Base-by-base conservation (phyloP, 2,797 vertebrate genomes). In the Sarcoramphus papa region DNA sequence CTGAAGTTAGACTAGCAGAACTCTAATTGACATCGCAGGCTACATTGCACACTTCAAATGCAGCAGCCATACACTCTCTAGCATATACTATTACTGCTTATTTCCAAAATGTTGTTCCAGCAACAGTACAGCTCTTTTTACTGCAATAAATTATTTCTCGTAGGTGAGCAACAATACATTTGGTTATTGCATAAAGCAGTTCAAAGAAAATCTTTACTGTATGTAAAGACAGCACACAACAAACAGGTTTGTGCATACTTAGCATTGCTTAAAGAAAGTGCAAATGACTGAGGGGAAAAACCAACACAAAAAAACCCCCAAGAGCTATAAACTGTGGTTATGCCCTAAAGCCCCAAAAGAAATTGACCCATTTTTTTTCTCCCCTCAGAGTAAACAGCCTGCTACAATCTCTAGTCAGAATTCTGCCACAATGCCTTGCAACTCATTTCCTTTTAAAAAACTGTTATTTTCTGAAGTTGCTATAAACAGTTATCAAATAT, bases 1-100 rank as follows among this genome's bases (percentile, higher is more conserved):
- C 9, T 12, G 4, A 53, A 76, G 28, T 23, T 30, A 24, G 22
- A 54, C 21, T 4, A 37, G 24, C 27, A 83, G 45, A 70, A 22
- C 43, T 24, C 53, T 3, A 48, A 30, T 0, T 13, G 40, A 56
- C 12, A 0, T 1, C 18, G 37, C 22, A 40, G 47, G 8, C 68
- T 40, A 23, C 9, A n/a, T 14, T 7, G 5, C 27, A 35, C n/a
- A 17, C 18, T 35, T 64, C 5, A 65, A 27, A 31, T 1, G 4
- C 19, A 4, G 50, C 17, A 7, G 50, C 17, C 20, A 3, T 2
- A 3, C 8, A 22, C 23, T 65, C 45, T 21, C 56, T 14, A 50
- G 40, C 41, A 21, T 7, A 17, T 13, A 47, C 23, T 15, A 12
- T 35, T 40, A 45, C 47, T 60, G 15, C 43, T 54, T 48, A 22